Evolutionary conservation across 2,888 invertebrate species (phyloP).

Genomic region (Drosophila subsilvestris): DNA sequence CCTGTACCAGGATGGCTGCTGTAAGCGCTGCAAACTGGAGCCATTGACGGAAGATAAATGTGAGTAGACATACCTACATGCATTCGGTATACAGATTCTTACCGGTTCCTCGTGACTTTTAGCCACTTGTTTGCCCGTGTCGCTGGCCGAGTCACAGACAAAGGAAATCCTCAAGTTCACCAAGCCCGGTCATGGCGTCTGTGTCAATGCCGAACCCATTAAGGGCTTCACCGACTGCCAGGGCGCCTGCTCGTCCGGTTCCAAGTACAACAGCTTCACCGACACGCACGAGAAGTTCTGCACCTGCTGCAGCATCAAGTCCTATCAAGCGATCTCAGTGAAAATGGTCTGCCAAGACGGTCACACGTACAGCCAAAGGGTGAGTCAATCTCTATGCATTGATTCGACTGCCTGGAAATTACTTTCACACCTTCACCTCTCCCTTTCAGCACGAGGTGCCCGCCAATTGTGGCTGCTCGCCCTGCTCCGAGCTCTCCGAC

Average conservation of each 20-base stretch:
- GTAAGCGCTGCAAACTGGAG: constrained; percentile 87
- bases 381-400: constrained; percentile 1
- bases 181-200: constrained; percentile 86
- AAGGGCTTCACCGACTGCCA: constrained; percentile 88
- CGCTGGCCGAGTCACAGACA: constrained; percentile 85
- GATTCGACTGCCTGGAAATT: not conserved
- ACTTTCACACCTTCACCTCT: not conserved
- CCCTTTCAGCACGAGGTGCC: constrained; percentile 78
- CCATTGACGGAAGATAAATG: constrained; percentile 79
- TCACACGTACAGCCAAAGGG: constrained; percentile 53
- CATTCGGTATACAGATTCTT: not conserved
- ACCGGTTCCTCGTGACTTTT: constrained; percentile 37
- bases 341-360: constrained; percentile 85
- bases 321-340: constrained; percentile 76
- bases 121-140: constrained; percentile 86
- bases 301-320: constrained; percentile 86
- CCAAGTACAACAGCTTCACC: constrained; percentile 87
- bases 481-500: constrained; percentile 65
- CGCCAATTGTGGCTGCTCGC: constrained; percentile 76
- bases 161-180: constrained; percentile 86
- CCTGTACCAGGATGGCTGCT: constrained; percentile 88
- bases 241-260: constrained; percentile 89
- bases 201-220: constrained; percentile 87
- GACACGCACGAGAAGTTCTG: constrained; percentile 86
- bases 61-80: constrained; percentile 43